phyloP scores from a whole-genome alignment of 2,113 vertebrate species.

The Zosterops japonicus region DNA sequence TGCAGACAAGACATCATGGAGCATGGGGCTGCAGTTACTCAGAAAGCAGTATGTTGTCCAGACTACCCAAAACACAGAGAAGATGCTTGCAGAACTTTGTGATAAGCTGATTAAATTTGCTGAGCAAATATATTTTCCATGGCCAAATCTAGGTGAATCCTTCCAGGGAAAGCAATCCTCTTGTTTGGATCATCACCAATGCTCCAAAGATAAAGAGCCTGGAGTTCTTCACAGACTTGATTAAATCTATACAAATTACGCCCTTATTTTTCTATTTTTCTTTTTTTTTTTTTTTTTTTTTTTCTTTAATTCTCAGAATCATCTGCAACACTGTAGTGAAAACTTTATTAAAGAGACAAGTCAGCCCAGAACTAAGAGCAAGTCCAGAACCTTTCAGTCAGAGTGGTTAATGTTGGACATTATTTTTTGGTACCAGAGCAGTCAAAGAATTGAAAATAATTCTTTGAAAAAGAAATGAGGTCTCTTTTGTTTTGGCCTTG shows the following conservation, averaged over 20 bases:
- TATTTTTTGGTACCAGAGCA: not conserved
- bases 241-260: conserved; percentile 35
- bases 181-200: conserved; percentile 20
- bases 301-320: not conserved
- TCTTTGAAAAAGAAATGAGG: too few species aligned
- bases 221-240: conserved; percentile 45
- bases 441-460: not conserved
- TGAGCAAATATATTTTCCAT: conserved; percentile 29
- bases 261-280: not conserved
- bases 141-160: conserved; percentile 37
- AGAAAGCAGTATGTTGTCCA: conserved; percentile 11
- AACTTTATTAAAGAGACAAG: not conserved
- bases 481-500: not conserved
- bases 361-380: not conserved
- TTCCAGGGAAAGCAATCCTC: conserved; percentile 36
- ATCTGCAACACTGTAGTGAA: not conserved
- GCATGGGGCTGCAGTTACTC: not conserved
- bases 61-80: conserved; percentile 17
- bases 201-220: conserved; percentile 12
- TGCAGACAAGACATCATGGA: not conserved
- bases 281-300: not conserved
- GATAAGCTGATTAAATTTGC: conserved; percentile 47
- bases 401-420: not conserved
- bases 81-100: not conserved
- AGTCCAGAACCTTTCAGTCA: not conserved